phyloP scores from a whole-genome alignment of 30 jellyfish, hydroid and myxozoan species.

The Turritopsis dohrnii region DNA sequence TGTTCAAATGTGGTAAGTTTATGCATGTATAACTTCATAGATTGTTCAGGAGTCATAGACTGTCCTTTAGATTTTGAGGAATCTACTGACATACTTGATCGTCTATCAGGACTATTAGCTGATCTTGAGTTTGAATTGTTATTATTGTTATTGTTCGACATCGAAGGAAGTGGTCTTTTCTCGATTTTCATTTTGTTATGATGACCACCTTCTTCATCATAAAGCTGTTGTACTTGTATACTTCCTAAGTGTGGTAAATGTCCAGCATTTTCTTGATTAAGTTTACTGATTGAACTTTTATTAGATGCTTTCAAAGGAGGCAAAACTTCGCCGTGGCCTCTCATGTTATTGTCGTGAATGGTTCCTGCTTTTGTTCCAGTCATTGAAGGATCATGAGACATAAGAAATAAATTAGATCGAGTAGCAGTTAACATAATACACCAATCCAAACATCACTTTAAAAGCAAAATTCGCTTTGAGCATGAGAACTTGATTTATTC shows the following conservation, averaged over 20 bases:
- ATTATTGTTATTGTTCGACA: conserved; percentile 34
- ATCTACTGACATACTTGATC: conserved; percentile 81
- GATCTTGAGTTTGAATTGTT: conserved; percentile 3
- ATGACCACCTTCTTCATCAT: conserved; percentile 67
- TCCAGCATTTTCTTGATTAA: conserved; percentile 63
- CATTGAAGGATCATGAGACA: conserved; percentile 50
- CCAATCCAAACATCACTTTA: neutral
- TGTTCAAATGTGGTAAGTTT: conserved; percentile 88
- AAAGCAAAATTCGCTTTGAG: neutral
- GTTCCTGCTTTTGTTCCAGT: conserved; percentile 50
- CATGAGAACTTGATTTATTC: conserved; percentile 24
- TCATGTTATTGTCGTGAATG: conserved; percentile 46
- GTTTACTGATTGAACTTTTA: conserved; percentile 60
- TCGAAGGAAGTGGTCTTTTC: conserved; percentile 66
- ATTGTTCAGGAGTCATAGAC: conserved; percentile 77
- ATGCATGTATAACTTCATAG: conserved; percentile 89
- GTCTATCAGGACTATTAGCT: conserved; percentile 47
- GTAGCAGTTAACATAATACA: conserved; percentile 73
- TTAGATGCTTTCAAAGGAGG: conserved; percentile 87
- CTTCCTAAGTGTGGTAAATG: conserved; percentile 79
- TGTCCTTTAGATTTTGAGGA: conserved; percentile 77
- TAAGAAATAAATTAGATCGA: conserved; percentile 56
- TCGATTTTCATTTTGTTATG: conserved; percentile 59
- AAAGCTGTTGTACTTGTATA: conserved; percentile 86
- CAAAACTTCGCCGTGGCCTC: conserved; percentile 89